phyloP scores from a whole-genome alignment of 2,888 invertebrate genomes.

The Nysson spinosus region DNA sequence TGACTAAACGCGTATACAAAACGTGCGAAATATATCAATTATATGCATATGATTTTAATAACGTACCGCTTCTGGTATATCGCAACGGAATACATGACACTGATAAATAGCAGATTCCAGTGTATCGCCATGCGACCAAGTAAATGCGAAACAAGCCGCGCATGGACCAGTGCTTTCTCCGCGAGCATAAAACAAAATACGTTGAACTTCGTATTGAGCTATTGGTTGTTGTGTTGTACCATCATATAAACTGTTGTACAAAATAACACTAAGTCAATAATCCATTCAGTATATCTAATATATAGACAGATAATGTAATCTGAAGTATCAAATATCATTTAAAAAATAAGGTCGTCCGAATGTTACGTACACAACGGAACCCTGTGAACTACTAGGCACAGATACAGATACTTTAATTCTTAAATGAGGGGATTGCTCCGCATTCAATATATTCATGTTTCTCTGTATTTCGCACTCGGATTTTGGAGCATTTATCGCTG shows the following conservation, averaged over 20 bases:
- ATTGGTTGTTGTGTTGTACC: conserved; percentile 87
- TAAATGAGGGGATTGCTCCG: conserved; percentile 83
- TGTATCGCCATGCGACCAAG: conserved; percentile 95
- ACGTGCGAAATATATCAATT: no score
- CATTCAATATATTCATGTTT: conserved; percentile 95
- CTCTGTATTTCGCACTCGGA: conserved; percentile 94
- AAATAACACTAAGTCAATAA: background rate
- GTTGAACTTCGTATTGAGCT: conserved; percentile 92
- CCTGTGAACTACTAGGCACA: conserved; percentile 95
- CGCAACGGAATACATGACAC: conserved; percentile 98
- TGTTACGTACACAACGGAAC: conserved; percentile 91
- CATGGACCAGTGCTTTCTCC: conserved; percentile 90
- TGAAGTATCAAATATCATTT: no score
- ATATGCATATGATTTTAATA: background rate
- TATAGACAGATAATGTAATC: background rate
- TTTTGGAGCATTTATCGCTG: conserved; percentile 93
- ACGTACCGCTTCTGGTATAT: conserved; percentile 94
- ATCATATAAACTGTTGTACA: conserved; percentile 85
- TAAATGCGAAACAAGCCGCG: conserved; percentile 98
- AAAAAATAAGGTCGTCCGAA: conserved; percentile 3
- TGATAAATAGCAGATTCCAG: conserved; percentile 94
- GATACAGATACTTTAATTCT: conserved; percentile 94
- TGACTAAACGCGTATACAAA: no score
- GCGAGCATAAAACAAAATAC: conserved; percentile 96
- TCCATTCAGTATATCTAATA: background rate